Conservation (phyloP, 2,888 invertebrate genomes). For the Coronaproctus castanopsis region DNA sequence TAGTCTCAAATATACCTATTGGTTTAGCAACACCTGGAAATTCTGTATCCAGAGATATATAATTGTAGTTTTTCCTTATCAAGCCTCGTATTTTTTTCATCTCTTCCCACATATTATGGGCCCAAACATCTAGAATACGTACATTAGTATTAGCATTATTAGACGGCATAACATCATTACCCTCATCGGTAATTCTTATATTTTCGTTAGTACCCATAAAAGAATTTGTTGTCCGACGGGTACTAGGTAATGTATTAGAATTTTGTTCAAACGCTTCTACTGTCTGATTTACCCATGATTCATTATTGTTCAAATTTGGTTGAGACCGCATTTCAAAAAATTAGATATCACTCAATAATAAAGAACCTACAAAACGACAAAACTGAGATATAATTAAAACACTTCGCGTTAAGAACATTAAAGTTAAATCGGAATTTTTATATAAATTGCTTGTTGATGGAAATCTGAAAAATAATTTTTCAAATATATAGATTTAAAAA, state of each 20-base stretch:
- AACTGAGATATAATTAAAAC: too few relatives aligned
- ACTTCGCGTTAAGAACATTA: too few relatives aligned
- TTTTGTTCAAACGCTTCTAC: background rate
- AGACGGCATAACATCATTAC: background rate
- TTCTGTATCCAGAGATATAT: conserved; percentile 77
- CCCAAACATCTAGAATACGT: conserved; percentile 96
- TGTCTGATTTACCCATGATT: background rate
- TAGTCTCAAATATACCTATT: conserved; percentile 81
- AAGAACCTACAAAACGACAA: too few relatives aligned
- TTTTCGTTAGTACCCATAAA: background rate
- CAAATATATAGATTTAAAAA: too few relatives aligned
- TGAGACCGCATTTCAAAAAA: background rate
- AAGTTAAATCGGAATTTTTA: too few relatives aligned
- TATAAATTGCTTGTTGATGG: too few relatives aligned
- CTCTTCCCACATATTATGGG: conserved; percentile 89
- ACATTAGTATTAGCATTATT: conserved; percentile 36
- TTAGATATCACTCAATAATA: too few relatives aligned
- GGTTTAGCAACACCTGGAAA: conserved; percentile 96
- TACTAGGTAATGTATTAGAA: background rate
- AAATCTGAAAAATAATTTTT: too few relatives aligned
- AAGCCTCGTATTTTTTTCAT: conserved; percentile 75
- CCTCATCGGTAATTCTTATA: background rate
- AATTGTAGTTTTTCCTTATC: conserved; percentile 35
- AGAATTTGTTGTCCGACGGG: background rate
- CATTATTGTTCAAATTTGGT: background rate